Percentiles rank a stretch among this genome's conserved stretches.
phyloP scores from a whole-genome alignment of 2,888 invertebrate species.

The Lysandra bellargus region DNA sequence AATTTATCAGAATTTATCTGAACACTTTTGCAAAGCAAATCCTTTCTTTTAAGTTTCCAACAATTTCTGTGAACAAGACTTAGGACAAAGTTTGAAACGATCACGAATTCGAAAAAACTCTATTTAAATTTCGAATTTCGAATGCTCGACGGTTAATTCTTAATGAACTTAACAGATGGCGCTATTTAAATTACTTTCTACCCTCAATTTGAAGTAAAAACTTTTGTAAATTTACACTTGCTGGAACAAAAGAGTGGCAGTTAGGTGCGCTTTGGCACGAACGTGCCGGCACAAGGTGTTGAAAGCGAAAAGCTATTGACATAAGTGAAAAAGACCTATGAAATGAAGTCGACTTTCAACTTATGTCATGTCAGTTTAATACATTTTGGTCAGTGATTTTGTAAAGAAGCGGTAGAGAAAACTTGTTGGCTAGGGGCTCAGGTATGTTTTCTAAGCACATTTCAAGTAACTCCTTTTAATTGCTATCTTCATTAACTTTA shows the following conservation, averaged over 20 bases:
- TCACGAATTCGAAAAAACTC: conserved; percentile 58
- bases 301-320: too few species aligned
- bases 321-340: too few species aligned
- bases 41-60: not conserved
- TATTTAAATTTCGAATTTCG: conserved; percentile 66
- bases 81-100: not conserved
- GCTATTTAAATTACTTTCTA: conserved; percentile 62
- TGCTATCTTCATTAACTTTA: conserved; percentile 5
- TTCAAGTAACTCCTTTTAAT: not conserved
- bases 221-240: not conserved
- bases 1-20: not conserved
- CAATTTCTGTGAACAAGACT: not conserved
- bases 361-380: too few species aligned
- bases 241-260: not conserved
- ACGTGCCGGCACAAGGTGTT: not conserved
- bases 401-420: too few species aligned
- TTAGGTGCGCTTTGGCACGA: not conserved
- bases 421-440: too few species aligned
- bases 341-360: too few species aligned
- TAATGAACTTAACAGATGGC: conserved; percentile 70
- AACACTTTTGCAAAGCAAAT: not conserved
- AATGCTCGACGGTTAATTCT: conserved; percentile 55
- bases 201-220: conserved; percentile 40
- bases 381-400: too few species aligned
- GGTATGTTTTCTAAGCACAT: not conserved